Evolutionary conservation across 2,888 invertebrate genomes (phyloP).

Genomic region (Pseudococcus viburni): DNA sequence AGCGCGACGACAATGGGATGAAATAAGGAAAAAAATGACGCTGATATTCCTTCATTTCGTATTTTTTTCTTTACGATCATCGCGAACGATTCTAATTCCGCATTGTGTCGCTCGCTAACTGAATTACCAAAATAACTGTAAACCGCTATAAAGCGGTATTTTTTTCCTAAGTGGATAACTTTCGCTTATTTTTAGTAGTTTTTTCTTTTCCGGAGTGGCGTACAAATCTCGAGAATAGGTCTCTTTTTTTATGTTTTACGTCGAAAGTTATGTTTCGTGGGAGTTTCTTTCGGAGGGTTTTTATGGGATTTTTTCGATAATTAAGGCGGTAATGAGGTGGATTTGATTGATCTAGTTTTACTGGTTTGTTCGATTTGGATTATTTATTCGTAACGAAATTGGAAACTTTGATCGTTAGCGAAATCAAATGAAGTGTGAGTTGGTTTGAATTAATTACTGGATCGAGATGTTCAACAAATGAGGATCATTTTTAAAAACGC

Average conservation of each 20-base stretch:
- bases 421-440: too few relatives aligned
- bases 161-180: constrained; percentile 42
- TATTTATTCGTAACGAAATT: too few relatives aligned
- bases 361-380: too few relatives aligned
- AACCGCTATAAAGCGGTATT: background rate
- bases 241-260: background rate
- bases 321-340: too few relatives aligned
- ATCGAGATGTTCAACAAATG: too few relatives aligned
- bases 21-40: constrained; percentile 20
- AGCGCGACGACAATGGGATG: background rate
- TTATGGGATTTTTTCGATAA: too few relatives aligned
- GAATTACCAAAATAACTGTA: constrained; percentile 39
- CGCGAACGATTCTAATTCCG: constrained; percentile 35
- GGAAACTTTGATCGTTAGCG: too few relatives aligned
- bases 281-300: too few relatives aligned
- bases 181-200: constrained; percentile 6
- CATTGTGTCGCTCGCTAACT: constrained; percentile 14
- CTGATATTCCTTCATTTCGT: constrained; percentile 8
- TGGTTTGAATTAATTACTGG: too few relatives aligned
- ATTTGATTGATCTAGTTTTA: too few relatives aligned
- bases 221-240: background rate
- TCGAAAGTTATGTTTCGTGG: background rate
- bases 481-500: too few relatives aligned
- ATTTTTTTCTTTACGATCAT: constrained; percentile 35
- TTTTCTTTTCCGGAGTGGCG: background rate